Base-by-base conservation (phyloP, 2,113 vertebrate species). In the Vulpes ferrilata region DNA sequence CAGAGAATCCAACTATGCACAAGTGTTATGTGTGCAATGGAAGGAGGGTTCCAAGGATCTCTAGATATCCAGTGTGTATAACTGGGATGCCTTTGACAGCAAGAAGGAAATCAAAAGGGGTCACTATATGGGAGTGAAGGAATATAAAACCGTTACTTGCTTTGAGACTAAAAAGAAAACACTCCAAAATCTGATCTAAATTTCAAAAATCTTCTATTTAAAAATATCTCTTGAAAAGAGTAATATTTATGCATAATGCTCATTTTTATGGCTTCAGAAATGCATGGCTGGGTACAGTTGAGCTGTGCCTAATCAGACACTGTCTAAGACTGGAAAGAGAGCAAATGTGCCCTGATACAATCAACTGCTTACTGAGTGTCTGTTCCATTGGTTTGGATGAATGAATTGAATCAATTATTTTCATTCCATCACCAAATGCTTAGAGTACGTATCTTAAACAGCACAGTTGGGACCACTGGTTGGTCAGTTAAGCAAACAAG, bases 341-440 rank as follows among this genome's bases (percentile, higher is more conserved):
- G n/a, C 32, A 95, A 96, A 82, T 89, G 35, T 51, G n/a, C 32
- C 57, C 43, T 51, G 74, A 79, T 90, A 51, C 11, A 83, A 96
- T 35, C 1, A 25, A 82, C 81, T 90, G 32, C 76, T 88, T 88
- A n/a, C 53, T 82, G 88, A 87, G 87, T 1, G 3, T 93, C 78
- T 96, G 62, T 94, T 95, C 57, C 93, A 59, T 64, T 95, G 51
- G 65, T 88, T 92, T 91, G 86, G 82, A 57, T 95, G 67, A 95
- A 90, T 86, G 71, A 84, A 73, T 67, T 60, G 38, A 94, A 94
- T 87, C 48, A 84, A 88, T 96, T 93, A 43, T 93, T 95, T 96
- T 93, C 51, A 84, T 95, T 92, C 38, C 86, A 85, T 86, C 79
- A 87, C 51, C 65, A 92, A 93, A 78, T 83, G 53, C 65, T 93